Base-by-base conservation (phyloP, 2,113 vertebrate genomes). In the Ursus arctos region DNA sequence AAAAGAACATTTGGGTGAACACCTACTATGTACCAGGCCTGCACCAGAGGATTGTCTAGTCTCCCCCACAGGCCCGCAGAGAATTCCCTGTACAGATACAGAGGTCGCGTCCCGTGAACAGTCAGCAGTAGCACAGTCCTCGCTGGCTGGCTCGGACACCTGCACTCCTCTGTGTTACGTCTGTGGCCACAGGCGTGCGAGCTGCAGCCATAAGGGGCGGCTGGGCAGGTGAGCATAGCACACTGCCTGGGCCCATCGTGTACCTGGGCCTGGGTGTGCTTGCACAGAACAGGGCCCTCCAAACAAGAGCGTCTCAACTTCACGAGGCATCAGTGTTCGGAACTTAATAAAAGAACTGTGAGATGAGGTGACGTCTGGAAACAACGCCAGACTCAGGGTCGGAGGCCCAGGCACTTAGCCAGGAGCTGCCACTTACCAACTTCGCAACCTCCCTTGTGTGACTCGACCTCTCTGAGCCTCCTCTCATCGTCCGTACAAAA, bases 71-170 rank as follows among this genome's bases (percentile, higher is more conserved):
- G 51, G 22, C 86, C 28, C 9, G 7, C 8, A 16, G 69, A 59
- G 81, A 26, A 15, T 3, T 51, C 40, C 0, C 6, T 10, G 31
- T 3, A 15, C 10, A 28, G 16, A 28, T 21, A 8, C 36, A 22
- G 71, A 2, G 10, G 16, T 9, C 0, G 33, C 11, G n/a, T 43
- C 2, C 22, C 0, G 0, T 24, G 36, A 26, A 21, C 0, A 57
- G 77, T 80, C n/a, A 53, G 53, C 1, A 95, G 77, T 0, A 36
- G 31, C 13, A 33, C 83, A 11, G 80, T 72, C 92, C 33, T 55
- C 4, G 4, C 3, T 22, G 89, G 49, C 59, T 33, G n/a, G 55
- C 91, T 88, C 13, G 16, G n/a, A 18, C 0, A 9, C 14, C 43
- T 22, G 18, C 13, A 26, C 33, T n/a, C 49, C 53, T 33, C 77